Conservation (phyloP, 1,140 invertebrate genomes). For the Ceratina japonica region DNA sequence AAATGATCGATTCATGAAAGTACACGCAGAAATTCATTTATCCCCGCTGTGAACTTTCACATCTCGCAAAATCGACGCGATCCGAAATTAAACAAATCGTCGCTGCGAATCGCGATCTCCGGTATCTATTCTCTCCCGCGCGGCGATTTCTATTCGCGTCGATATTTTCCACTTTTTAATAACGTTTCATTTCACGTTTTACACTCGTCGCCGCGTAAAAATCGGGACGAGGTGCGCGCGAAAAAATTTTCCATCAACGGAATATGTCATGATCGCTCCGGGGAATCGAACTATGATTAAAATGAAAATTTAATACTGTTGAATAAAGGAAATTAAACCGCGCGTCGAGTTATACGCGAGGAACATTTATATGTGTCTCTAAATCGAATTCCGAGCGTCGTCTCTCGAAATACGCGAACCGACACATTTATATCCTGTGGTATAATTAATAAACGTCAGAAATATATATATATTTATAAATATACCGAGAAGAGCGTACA, state of each 20-base stretch:
- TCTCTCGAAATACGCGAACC: background rate
- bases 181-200: background rate
- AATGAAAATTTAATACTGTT: constrained; percentile 43
- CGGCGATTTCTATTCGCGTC: background rate
- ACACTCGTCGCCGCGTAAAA: background rate
- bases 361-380: no score
- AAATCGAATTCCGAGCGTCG: background rate
- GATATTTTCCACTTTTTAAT: constrained; percentile 4
- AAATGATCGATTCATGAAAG: no score
- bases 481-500: no score
- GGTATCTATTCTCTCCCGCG: background rate
- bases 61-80: no score
- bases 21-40: no score
- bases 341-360: background rate
- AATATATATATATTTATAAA: no score
- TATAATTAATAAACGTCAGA: no score
- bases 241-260: constrained; percentile 31
- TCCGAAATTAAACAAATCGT: background rate
- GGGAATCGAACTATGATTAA: constrained; percentile 35
- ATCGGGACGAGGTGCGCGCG: background rate
- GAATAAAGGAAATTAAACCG: constrained; percentile 23
- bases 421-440: no score
- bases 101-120: background rate
- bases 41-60: no score
- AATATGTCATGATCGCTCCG: constrained; percentile 26